Evolutionary conservation across 1,140 invertebrate species (phyloP).

Genomic region (Drosophila sturtevanti): DNA sequence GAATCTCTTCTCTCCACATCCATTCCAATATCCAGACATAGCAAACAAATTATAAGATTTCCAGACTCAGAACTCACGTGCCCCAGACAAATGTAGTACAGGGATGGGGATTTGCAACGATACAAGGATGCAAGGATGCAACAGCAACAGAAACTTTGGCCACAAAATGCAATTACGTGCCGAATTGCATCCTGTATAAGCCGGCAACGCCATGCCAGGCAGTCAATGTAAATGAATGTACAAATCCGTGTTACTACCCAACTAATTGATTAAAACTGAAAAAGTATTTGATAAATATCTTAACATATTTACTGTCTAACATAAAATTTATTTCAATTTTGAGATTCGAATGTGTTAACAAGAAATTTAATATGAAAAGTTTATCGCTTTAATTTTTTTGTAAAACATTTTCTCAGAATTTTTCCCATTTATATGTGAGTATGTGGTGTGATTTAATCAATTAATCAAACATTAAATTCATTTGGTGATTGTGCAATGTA

Average conservation of each 20-base stretch:
- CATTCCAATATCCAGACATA: slow-evolving; percentile 13
- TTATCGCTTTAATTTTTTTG: no score
- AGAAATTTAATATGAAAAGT: neutral
- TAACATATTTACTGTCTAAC: neutral
- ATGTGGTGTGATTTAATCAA: neutral
- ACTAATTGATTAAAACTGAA: slow-evolving; percentile 45
- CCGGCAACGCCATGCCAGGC: neutral
- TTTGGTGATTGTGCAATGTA: neutral
- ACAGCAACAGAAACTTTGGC: neutral
- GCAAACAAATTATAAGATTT: slow-evolving; percentile 45
- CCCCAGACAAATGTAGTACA: neutral
- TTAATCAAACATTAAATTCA: neutral
- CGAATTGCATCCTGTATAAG: neutral
- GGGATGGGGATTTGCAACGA: neutral
- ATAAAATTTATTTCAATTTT: neutral
- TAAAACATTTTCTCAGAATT: no score
- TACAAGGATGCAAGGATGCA: neutral
- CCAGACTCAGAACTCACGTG: slow-evolving; percentile 8
- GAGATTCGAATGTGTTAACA: neutral
- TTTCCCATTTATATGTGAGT: no score
- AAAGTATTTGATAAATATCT: slow-evolving; percentile 18
- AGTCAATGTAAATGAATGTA: neutral
- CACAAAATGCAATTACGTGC: slow-evolving; percentile 51
- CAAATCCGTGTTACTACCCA: slow-evolving; percentile 4
- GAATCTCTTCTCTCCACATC: neutral